phyloP scores from a whole-genome alignment of 2,888 invertebrate species.

The Eueremaeus valkanovi region DNA sequence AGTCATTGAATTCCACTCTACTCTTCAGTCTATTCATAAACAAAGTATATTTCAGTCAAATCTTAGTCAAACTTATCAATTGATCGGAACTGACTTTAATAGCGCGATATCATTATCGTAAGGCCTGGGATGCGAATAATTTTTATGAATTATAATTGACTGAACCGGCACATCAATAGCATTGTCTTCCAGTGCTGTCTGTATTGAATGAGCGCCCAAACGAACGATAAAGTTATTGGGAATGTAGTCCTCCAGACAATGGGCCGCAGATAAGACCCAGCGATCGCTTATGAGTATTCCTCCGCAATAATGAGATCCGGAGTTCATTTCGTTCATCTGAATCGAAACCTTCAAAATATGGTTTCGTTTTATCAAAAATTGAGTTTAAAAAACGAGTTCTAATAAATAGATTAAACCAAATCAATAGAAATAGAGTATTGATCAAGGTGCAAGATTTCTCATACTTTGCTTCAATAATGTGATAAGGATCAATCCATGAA shows the following conservation, averaged over 20 bases:
- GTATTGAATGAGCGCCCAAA: conserved; percentile 38
- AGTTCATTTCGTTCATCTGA: conserved; percentile 31
- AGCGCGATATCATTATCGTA: conserved; percentile 66
- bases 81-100: conserved; percentile 56
- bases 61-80: background rate
- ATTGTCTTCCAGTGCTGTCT: conserved; percentile 19
- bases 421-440: too few relatives aligned
- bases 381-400: background rate
- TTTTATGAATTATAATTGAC: conserved; percentile 66
- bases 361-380: background rate
- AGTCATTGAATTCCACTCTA: conserved; percentile 35
- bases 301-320: conserved; percentile 43
- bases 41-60: background rate
- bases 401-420: background rate
- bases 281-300: conserved; percentile 40
- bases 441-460: too few relatives aligned
- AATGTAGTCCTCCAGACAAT: conserved; percentile 42
- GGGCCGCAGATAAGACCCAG: conserved; percentile 44
- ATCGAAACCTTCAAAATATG: conserved; percentile 40
- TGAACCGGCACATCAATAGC: conserved; percentile 4
- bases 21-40: conserved; percentile 26
- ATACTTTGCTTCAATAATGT: too few relatives aligned
- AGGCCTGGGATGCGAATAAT: conserved; percentile 61
- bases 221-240: conserved; percentile 36
- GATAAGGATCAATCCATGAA: too few relatives aligned